Percentiles rank a stretch among this genome's conserved stretches.
Conservation (phyloP, 1,140 invertebrate species). For the Mactra quadrangularis region DNA sequence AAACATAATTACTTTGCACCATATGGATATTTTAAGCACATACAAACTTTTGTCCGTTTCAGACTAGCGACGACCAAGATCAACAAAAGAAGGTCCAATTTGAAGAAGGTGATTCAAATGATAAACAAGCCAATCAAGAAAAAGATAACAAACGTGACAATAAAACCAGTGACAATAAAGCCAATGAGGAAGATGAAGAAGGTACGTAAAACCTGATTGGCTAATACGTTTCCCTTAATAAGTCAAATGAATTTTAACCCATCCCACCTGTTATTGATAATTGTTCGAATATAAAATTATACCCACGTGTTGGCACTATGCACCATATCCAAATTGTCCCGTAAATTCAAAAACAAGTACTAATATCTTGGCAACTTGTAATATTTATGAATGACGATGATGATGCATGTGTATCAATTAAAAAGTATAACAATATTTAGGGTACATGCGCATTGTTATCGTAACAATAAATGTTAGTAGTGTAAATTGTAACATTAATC, state of each 20-base stretch:
- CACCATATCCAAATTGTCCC: too few species aligned
- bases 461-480: too few species aligned
- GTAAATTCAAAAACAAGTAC: not conserved
- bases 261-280: too few species aligned
- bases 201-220: not conserved
- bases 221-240: not conserved
- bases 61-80: not conserved
- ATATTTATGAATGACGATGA: too few species aligned
- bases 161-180: not conserved
- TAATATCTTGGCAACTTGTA: not conserved
- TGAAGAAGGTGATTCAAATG: not conserved
- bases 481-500: too few species aligned
- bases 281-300: too few species aligned
- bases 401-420: too few species aligned
- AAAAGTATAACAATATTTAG: too few species aligned
- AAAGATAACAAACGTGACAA: not conserved
- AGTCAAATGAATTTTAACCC: not conserved
- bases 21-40: too few species aligned
- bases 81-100: slow-evolving; percentile 28
- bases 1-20: too few species aligned
- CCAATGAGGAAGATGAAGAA: slow-evolving; percentile 10
- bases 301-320: too few species aligned
- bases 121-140: not conserved
- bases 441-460: too few species aligned
- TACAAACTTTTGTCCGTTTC: not conserved